phyloP scores from a whole-genome alignment of 2,797 vertebrate genomes.

The Acridotheres tristis region DNA sequence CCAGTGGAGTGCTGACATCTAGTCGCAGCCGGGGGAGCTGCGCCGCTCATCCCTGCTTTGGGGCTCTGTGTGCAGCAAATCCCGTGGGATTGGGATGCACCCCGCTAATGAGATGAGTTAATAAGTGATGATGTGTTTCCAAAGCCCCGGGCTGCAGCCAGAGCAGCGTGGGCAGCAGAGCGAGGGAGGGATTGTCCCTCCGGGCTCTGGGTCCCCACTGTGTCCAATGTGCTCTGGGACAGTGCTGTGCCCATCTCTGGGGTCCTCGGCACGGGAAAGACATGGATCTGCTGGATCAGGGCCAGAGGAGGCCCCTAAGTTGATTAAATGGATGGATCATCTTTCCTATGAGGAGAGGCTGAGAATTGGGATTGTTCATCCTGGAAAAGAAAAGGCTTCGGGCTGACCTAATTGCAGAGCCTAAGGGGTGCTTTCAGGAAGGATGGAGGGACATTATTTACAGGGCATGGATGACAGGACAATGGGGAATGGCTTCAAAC shows the following conservation, averaged over 20 bases:
- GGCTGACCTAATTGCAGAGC: neutral
- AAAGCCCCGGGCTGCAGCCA: neutral
- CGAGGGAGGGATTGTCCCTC: neutral
- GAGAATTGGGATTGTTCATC: neutral
- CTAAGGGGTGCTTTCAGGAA: neutral
- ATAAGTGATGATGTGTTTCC: neutral
- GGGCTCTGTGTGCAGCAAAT: neutral
- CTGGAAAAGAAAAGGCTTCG: neutral
- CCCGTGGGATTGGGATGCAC: accelerated
- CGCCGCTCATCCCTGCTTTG: accelerated
- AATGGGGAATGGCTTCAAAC: neutral
- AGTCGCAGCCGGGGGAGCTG: neutral
- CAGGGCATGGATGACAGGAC: neutral
- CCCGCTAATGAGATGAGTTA: neutral
- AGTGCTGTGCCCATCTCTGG: neutral
- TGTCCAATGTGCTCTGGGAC: neutral
- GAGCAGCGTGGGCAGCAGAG: neutral
- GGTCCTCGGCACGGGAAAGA: accelerated
- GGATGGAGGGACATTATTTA: neutral
- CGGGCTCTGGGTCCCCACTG: accelerated
- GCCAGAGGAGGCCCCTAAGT: neutral
- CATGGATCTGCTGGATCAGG: neutral
- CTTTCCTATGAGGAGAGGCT: neutral
- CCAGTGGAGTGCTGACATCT: slow-evolving; percentile 64
- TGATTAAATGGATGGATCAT: neutral